Conservation (phyloP, 2,797 vertebrate genomes). For the Poeciliopsis presidionis region DNA sequence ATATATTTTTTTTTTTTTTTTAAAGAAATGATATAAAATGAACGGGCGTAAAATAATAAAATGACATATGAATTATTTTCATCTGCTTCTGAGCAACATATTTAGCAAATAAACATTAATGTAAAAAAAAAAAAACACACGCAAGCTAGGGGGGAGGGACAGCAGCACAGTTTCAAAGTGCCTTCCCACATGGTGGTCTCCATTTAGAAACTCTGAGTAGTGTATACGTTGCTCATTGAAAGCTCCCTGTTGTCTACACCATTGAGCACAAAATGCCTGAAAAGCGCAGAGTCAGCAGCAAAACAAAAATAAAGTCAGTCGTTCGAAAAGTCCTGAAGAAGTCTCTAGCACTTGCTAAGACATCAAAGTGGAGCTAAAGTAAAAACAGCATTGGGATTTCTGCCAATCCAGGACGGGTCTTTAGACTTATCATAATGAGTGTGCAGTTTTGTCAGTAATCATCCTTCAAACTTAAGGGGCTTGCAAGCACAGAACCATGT, state of each 20-base stretch:
- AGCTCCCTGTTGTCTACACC: conserved; percentile 44
- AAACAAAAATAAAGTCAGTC: conserved; percentile 52
- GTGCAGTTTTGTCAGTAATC: conserved; percentile 64
- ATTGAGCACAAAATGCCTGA: conserved; percentile 55
- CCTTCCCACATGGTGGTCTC: conserved; percentile 28
- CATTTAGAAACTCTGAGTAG: conserved; percentile 15
- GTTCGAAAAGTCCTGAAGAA: conserved; percentile 49
- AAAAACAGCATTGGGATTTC: conserved; percentile 49
- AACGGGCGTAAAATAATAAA: not conserved
- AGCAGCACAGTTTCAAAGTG: conserved; percentile 5
- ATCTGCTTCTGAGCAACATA: not conserved
- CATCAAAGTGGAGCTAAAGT: conserved; percentile 51
- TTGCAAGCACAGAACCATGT: conserved; percentile 56
- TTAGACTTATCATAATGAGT: conserved; percentile 67
- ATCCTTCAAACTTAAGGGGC: conserved; percentile 69
- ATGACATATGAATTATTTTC: not conserved
- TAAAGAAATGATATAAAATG: too few relatives aligned
- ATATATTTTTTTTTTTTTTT: too few relatives aligned
- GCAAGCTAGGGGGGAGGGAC: not conserved
- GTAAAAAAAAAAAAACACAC: not conserved
- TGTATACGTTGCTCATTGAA: conserved; percentile 30
- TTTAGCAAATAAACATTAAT: not conserved
- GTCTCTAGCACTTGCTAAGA: conserved; percentile 54
- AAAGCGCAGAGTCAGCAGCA: conserved; percentile 61
- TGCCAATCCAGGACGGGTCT: conserved; percentile 50